These are phyloP conservation scores for Pseudolaguvia tuberculata DNA, from an alignment of 2,113 vertebrate species.

Conservation along the genomic window DNA sequence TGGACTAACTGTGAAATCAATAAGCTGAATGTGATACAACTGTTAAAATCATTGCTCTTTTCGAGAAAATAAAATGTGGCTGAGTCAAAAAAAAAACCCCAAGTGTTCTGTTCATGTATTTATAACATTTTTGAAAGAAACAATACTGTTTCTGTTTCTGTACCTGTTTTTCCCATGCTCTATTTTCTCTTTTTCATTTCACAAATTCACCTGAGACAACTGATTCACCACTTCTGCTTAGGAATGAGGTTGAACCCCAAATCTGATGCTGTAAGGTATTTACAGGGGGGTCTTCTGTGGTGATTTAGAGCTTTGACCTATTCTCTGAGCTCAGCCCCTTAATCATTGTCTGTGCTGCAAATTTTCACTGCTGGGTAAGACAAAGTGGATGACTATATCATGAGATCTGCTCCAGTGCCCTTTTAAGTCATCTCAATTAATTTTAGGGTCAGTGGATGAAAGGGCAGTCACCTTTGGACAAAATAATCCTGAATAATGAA, in stretches of 20 bases:
- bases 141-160: constrained; percentile 1
- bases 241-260: background rate
- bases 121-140: background rate
- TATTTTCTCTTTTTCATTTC: background rate
- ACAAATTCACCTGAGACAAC: background rate
- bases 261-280: constrained; percentile 37
- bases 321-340: constrained; percentile 53
- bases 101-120: constrained; percentile 12
- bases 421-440: constrained; percentile 66
- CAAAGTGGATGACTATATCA: constrained; percentile 60
- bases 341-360: constrained; percentile 58
- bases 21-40: constrained; percentile 12
- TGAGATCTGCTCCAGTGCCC: constrained; percentile 61
- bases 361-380: constrained; percentile 54
- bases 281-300: constrained; percentile 49
- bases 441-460: constrained; percentile 57
- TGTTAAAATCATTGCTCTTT: constrained; percentile 21
- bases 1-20: constrained; percentile 14
- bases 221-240: constrained; percentile 25
- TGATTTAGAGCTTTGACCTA: constrained; percentile 64
- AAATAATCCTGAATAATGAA: constrained; percentile 51
- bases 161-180: background rate
- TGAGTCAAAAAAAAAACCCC: constrained; percentile 17
- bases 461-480: constrained; percentile 61
- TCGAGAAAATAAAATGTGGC: constrained; percentile 40